Base-by-base conservation (phyloP, 2,888 invertebrate species). In the Itoplectis maculator region DNA sequence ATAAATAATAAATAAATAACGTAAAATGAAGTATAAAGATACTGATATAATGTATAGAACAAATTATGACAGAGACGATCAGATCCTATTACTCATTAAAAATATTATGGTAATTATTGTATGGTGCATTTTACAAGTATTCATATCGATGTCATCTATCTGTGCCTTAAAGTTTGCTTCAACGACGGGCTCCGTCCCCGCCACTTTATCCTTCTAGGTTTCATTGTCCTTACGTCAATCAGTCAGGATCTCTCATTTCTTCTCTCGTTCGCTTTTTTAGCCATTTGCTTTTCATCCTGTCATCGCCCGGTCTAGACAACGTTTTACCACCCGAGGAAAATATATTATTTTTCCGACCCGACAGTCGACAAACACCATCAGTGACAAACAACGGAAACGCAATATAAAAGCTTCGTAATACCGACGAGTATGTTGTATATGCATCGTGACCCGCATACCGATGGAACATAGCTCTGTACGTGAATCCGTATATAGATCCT, bases 171-270 rank as follows among this genome's bases (percentile, higher is more conserved):
- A 40, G 37, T 54, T 59, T 18, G 20, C 18, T 37, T 9, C 18
- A 8, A 42, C 66, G 15, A n/a, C 20, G 29, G 37, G 66, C 73
- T 40, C 49, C 56, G 49, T 73, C 69, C 78, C 72, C 70, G 73
- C 72, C 79, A 75, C 80, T 69, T 70, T 70, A 70, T 82, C 78
- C 80, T 47, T 72, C 63, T 35, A 70, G 78, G 78, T 82, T 73
- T 66, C 74, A 75, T 63, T 56, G 61, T 54, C 72, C 49, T 15
- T 66, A 29, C 59, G 42, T n/a, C 49, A 63, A 45, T 66, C 37
- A 51, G 59, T 72, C 77, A 29, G 77, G 42, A 51, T 29, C 29
- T 70, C 63, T 63, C 20, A 45, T 74, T 75, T 66, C 59, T 23
- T 69, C 13, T 63, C 63, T 29, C 73, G 78, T 59, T 72, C 74